Conservation (phyloP, 2,888 invertebrate species). For the Agriotes lineatus region DNA sequence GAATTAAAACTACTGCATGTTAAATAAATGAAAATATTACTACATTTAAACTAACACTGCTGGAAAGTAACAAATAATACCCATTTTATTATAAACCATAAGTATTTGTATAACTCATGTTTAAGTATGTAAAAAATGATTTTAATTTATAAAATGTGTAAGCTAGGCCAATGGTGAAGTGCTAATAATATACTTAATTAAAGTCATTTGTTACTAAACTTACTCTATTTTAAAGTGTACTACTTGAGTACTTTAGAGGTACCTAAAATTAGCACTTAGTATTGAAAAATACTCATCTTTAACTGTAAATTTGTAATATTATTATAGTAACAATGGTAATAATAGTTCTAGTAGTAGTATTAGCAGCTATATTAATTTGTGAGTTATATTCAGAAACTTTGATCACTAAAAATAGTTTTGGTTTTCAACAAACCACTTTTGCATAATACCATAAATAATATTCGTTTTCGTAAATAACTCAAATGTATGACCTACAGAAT, state of each 20-base stretch:
- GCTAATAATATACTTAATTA: constrained; percentile 40
- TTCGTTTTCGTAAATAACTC: constrained; percentile 11
- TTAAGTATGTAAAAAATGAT: constrained; percentile 6
- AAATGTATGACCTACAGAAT: constrained; percentile 10
- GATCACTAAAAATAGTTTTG: background rate
- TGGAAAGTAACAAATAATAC: constrained; percentile 3
- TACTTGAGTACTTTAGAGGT: constrained; percentile 9
- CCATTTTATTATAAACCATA: background rate
- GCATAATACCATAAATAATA: constrained; percentile 5
- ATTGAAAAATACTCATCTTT: constrained; percentile 8
- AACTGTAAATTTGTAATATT: constrained; percentile 24
- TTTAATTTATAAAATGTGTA: constrained; percentile 4
- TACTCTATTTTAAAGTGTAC: background rate
- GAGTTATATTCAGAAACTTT: constrained; percentile 2
- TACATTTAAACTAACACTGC: too few species aligned
- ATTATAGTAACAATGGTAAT: background rate
- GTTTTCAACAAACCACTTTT: background rate
- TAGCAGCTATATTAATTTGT: constrained; percentile 3
- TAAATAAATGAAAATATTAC: too few species aligned
- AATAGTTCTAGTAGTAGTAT: background rate
- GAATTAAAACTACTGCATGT: too few species aligned
- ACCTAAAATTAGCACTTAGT: background rate
- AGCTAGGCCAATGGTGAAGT: constrained; percentile 46
- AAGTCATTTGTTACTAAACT: constrained; percentile 20
- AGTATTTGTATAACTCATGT: background rate